Base-by-base conservation (phyloP, 2,113 vertebrate genomes). In the Megaceryle torquata region DNA sequence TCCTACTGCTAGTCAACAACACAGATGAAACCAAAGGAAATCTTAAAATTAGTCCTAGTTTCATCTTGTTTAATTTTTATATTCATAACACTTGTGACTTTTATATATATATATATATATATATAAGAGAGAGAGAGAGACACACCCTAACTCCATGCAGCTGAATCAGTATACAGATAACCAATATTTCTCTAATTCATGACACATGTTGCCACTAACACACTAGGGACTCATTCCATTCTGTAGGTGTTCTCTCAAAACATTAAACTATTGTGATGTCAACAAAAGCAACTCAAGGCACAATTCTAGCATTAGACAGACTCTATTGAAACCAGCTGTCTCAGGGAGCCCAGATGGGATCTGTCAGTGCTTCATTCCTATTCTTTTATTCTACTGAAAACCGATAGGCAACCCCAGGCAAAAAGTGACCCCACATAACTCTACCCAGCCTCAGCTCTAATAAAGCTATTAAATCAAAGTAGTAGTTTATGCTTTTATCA, bases 331-430 rank as follows among this genome's bases (percentile, higher is more conserved):
- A 89, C 61, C 96, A 96, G 96, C 95, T 96, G 96, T 95, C 91
- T 89, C 65, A 0, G 54, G 25, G 74, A 96, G 86, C 77, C 93
- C 95, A 97, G 95, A 96, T 95, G 95, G 95, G 91, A 96, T 92
- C 86, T 96, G 96, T 92, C 95, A 96, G 91, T 82, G 92, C 93
- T 95, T 96, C 93, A 91, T 84, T 89, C 83, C 78, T 78, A 91
- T 92, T 94, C 96, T 96, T 96, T 95, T 96, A 80, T 95, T 95
- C 89, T 80, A 4, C 88, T 91, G 96, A 96, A 96, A 97, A 95
- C 92, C 15, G 3, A 96, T 96, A 94, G 94, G 83, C 83, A 76
- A 96, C 86, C 92, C 26, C 92, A 91, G 95, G 92, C 95, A 94
- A 91, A 84, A 69, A 91, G 67, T 91, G 92, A 96, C 96, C 92